Percentiles rank a stretch among this genome's conserved stretches.
phyloP scores from a whole-genome alignment of 2,797 vertebrate species.

The Otolemur crassicaudatus region DNA sequence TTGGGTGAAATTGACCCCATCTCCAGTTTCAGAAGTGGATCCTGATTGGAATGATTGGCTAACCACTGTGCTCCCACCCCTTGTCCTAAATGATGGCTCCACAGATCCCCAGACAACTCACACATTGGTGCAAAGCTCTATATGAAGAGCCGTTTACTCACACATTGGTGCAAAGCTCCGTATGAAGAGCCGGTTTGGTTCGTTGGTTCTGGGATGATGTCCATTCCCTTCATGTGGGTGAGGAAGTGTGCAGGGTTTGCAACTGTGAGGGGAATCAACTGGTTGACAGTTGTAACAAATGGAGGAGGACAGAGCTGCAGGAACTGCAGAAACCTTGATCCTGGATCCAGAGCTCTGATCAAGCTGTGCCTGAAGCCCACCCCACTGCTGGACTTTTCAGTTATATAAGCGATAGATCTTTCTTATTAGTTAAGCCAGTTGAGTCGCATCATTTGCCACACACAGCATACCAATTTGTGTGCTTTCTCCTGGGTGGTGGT shows the following conservation, averaged over 20 bases:
- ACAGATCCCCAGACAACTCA: neutral
- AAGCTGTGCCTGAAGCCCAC: neutral
- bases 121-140: neutral
- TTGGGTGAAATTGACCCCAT: neutral
- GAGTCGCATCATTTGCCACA: neutral
- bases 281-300: neutral
- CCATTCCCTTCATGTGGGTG: neutral
- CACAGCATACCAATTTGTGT: neutral
- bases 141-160: neutral
- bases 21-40: neutral
- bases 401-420: neutral
- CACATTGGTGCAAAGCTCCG: neutral
- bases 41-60: neutral
- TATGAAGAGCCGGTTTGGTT: neutral
- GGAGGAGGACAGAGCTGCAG: neutral
- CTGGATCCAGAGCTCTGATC: neutral
- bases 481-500: neutral
- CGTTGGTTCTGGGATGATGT: neutral
- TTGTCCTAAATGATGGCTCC: neutral
- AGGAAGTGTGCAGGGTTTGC: neutral
- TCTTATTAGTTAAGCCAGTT: conserved; percentile 12
- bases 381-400: neutral
- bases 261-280: neutral
- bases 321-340: neutral
- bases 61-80: neutral